Base-by-base conservation (phyloP, 2,888 invertebrate species). In the Patella pellucida region DNA sequence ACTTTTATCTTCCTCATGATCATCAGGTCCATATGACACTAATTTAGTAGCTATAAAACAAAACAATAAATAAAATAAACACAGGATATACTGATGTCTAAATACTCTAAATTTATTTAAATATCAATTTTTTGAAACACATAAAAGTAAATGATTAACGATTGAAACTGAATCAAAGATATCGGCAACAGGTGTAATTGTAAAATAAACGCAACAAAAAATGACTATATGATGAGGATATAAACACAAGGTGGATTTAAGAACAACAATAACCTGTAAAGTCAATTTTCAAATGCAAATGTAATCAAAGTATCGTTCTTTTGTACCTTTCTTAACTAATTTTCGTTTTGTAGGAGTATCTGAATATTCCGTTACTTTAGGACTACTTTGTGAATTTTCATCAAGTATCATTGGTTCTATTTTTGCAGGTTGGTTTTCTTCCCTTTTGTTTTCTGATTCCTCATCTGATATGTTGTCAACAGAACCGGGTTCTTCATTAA, bases 11-110 rank as follows among this genome's bases (percentile, higher is more conserved):
- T 84, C 86, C 52, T 86, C 86, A 69, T 84, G 80, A 27, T 82
- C 84, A 81, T 88, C 88, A 52, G 85, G 80, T 54, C 82, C 87
- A 81, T 89, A 89, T 3, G 89, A 88, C 54, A 89, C 89, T 68
- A 89, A 79, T 51, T 76, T 79, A 23, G 79, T 54, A 4, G 52
- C 81, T 80, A 70, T 19, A 72, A 27, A 19, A 15, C 69, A 73
- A 52, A 12, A 54, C n/a, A 54, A 11, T 50, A 72, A 9, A 7
- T 7, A 41, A 41, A 41, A 41, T 1, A 41, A 7, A 41, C 9
- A 9, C 41, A 41, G 41, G 7, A 41, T 41, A 41, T 41, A 41
- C 9, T 41, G 41, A 41, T 41, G 9, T 41, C 41, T 9, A 41
- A 0, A 41, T 41, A 9, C 9, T 41, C 41, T 9, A 41, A 0